Evolutionary conservation across 1,140 invertebrate genomes (phyloP), one percentile per base, ranked within the genome.

Genomic region (Pectinophora gossypiella): DNA sequence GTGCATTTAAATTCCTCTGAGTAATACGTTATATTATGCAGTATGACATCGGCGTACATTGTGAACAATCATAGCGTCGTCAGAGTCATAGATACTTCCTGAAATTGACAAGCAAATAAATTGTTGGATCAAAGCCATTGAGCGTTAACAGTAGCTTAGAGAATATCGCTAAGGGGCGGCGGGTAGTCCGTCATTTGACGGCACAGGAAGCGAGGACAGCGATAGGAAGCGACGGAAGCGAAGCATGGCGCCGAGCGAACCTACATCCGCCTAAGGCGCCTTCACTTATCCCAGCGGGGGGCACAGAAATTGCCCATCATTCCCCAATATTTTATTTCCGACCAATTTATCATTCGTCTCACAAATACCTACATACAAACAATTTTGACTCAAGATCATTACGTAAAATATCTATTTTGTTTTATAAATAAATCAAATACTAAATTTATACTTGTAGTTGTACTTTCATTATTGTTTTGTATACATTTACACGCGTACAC

Each of bases 101-200:
- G 80, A 69, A 66, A 67, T 78, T 83, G 83, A 86, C 83, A 84
- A 78, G 59, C 74, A 79, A 81, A 86, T 86, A 86, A 86, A 84
- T 86, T 75, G 76, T 64, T 47, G 72, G 72, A 81, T 84, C 70
- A 76, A 76, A 77, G 71, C 12, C 16, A 27, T 27, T 27, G 23
- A 27, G 23, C 5, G 23, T 27, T 5, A 27, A 27, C 5, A 27
- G 12, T 40, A 40, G 36, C 36, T 67, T 57, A 66, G 72, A 72
- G 76, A 82, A 77, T 74, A 74, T 75, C 64, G 62, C n/a, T n/a
- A n/a, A 53, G 38, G 38, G 38, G 38, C 38, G n/a, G n/a, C n/a
- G n/a, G n/a, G 38, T 15, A 40, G 7, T 40, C 18, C 40, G 27
- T 53, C 61, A 64, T 54, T 51, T 68, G 68, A 74, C 73, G 68